A percentile compares a stretch with the other conserved stretches of the same genome.
Evolutionary conservation across 2,888 invertebrate species (phyloP).

Genomic region (Ryuthela nishihirai): DNA sequence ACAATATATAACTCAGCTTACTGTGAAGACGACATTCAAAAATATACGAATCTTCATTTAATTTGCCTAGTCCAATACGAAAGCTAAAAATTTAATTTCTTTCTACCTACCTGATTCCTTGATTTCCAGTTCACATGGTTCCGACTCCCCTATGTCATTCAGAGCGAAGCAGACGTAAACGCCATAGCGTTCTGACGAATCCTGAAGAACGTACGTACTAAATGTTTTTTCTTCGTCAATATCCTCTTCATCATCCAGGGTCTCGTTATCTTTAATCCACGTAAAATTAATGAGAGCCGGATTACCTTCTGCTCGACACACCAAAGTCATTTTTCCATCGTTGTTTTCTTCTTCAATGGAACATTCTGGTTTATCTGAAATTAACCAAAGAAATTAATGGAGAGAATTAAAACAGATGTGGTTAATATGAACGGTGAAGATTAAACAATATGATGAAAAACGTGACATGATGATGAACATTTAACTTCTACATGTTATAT

Average conservation of each 20-base stretch:
- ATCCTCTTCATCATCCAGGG: conserved; percentile 26
- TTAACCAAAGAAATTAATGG: not conserved
- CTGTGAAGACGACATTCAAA: too few relatives aligned
- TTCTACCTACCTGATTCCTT: conserved; percentile 18
- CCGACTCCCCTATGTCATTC: conserved; percentile 29
- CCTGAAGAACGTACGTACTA: conserved; percentile 18
- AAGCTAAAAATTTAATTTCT: too few relatives aligned
- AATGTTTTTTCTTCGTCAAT: conserved; percentile 17
- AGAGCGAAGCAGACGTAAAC: conserved; percentile 25
- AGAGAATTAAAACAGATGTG: too few relatives aligned
- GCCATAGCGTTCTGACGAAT: conserved; percentile 9
- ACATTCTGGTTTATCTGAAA: conserved; percentile 27
- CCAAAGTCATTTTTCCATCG: not conserved
- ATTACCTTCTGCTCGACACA: conserved; percentile 28
- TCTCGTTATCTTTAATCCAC: conserved; percentile 34
- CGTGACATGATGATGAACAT: too few relatives aligned
- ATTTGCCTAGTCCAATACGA: too few relatives aligned
- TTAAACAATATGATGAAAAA: too few relatives aligned
- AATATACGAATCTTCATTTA: too few relatives aligned
- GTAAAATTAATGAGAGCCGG: conserved; percentile 30
- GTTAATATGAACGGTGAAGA: too few relatives aligned
- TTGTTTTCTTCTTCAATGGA: conserved; percentile 9
- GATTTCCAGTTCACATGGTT: conserved; percentile 14
- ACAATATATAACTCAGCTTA: too few relatives aligned
- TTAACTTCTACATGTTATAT: too few relatives aligned